Evolutionary conservation across 1,140 invertebrate genomes (phyloP).

Genomic region (Macrosteles quadrilineatus): DNA sequence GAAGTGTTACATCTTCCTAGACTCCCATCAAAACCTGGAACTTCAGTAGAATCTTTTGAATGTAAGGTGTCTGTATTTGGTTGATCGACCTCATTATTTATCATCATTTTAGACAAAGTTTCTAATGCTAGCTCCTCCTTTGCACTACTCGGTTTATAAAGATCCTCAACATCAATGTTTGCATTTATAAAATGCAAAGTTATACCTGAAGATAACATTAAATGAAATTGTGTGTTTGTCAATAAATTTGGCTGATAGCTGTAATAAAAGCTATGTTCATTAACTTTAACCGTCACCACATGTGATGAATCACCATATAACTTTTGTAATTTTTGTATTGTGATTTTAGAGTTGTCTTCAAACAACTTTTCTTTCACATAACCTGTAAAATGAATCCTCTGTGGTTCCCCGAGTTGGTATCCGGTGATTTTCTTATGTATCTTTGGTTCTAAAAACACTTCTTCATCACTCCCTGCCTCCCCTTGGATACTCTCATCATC

Average conservation of each 20-base stretch:
- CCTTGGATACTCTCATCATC: too few species aligned
- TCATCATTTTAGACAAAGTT: too few species aligned
- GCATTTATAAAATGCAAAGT: background rate
- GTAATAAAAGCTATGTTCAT: background rate
- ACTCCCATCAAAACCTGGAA: too few species aligned
- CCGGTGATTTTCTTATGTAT: background rate
- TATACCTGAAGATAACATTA: slow-evolving; percentile 2
- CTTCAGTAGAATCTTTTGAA: too few species aligned
- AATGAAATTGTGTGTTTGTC: background rate
- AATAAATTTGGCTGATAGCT: background rate
- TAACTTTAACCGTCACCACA: background rate
- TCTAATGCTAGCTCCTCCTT: too few species aligned
- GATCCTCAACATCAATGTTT: too few species aligned
- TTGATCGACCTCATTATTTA: too few species aligned
- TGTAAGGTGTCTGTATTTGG: too few species aligned
- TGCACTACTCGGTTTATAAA: too few species aligned
- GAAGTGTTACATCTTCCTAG: too few species aligned
- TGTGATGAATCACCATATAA: background rate
- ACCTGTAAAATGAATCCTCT: background rate
- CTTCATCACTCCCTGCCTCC: too few species aligned
- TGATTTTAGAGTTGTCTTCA: background rate
- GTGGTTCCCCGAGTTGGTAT: background rate
- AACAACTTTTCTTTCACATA: background rate
- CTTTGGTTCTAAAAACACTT: background rate
- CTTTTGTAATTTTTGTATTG: background rate